These are phyloP conservation scores for Acromyrmex echinatior DNA, from an alignment of 1,140 invertebrate genomes.

Conservation along the genomic window DNA sequence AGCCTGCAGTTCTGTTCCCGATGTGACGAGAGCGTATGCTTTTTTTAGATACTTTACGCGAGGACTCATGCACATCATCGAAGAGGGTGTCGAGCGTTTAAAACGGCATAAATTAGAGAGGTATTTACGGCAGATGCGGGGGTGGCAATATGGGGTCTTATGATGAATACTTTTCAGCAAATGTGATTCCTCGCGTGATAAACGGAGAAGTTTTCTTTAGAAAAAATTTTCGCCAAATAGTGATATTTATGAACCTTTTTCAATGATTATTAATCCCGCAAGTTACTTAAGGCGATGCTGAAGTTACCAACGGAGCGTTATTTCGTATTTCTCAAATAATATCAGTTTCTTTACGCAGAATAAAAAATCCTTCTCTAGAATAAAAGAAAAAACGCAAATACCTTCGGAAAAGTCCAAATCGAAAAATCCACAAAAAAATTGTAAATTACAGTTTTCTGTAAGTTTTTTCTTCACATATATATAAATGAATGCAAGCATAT, in stretches of 20 bases:
- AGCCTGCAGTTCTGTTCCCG: constrained; percentile 62
- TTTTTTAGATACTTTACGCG: constrained; percentile 32
- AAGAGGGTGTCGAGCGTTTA: constrained; percentile 83
- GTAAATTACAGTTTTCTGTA: too few species aligned
- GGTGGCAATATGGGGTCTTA: constrained; percentile 76
- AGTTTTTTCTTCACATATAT: too few species aligned
- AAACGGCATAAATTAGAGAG: constrained; percentile 79
- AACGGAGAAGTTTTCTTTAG: background rate
- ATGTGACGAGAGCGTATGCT: constrained; percentile 49
- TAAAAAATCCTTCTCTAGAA: too few species aligned
- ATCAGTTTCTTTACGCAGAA: too few species aligned
- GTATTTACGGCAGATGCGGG: constrained; percentile 81
- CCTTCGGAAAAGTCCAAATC: too few species aligned
- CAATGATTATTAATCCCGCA: background rate
- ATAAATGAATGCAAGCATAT: too few species aligned
- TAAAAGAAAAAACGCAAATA: too few species aligned
- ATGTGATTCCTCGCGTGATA: constrained; percentile 69
- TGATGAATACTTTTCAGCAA: constrained; percentile 61
- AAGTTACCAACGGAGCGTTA: too few species aligned
- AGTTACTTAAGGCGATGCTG: background rate
- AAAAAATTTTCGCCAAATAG: background rate
- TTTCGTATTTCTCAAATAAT: too few species aligned
- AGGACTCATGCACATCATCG: constrained; percentile 45
- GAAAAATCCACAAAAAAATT: too few species aligned
- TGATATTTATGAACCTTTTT: background rate